These are phyloP conservation scores for Brachystomella parvula DNA, from an alignment of 1,140 invertebrate genomes.

Conservation along the genomic window DNA sequence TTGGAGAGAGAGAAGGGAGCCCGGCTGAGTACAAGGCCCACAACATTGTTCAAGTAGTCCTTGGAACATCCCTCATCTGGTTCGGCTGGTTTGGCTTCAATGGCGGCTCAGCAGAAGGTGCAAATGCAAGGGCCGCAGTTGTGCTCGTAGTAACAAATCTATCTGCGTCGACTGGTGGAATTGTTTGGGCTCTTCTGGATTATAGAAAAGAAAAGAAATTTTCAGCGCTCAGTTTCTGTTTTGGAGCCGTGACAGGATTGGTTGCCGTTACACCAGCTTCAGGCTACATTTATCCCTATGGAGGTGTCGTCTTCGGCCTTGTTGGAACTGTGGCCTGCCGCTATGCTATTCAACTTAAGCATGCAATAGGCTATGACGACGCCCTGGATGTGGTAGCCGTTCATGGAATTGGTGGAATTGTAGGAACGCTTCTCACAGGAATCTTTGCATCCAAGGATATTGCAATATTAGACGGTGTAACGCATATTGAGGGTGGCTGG, in stretches of 20 bases:
- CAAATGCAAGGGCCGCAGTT: constrained; percentile 29
- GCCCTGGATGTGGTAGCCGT: constrained; percentile 35
- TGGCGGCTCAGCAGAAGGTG: constrained; percentile 24
- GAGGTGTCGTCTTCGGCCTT: constrained; percentile 27
- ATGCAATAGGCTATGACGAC: constrained; percentile 30
- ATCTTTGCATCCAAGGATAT: constrained; percentile 26
- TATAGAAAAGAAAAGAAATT: constrained; percentile 31
- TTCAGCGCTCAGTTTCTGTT: constrained; percentile 33
- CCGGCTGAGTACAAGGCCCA: constrained; percentile 24
- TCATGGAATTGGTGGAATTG: constrained; percentile 33
- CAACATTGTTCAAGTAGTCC: constrained; percentile 33
- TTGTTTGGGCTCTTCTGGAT: constrained; percentile 33
- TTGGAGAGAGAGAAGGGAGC: constrained; percentile 26
- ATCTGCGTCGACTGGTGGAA: constrained; percentile 28
- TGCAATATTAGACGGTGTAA: constrained; percentile 17
- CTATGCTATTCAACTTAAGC: constrained; percentile 27
- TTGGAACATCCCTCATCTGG: constrained; percentile 33
- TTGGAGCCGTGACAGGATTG: constrained; percentile 31
- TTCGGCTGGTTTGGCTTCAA: constrained; percentile 28
- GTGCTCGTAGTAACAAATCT: constrained; percentile 27
- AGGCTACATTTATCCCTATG: constrained; percentile 25
- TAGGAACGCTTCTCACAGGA: constrained; percentile 28
- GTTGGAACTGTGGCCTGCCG: constrained; percentile 28
- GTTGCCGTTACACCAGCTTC: constrained; percentile 32
- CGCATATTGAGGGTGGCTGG: constrained; percentile 24